Percentiles rank a stretch among this genome's conserved stretches.
These are phyloP conservation scores for Corbicula japonica DNA, from an alignment of 2,888 invertebrate species.

Conservation along the genomic window DNA sequence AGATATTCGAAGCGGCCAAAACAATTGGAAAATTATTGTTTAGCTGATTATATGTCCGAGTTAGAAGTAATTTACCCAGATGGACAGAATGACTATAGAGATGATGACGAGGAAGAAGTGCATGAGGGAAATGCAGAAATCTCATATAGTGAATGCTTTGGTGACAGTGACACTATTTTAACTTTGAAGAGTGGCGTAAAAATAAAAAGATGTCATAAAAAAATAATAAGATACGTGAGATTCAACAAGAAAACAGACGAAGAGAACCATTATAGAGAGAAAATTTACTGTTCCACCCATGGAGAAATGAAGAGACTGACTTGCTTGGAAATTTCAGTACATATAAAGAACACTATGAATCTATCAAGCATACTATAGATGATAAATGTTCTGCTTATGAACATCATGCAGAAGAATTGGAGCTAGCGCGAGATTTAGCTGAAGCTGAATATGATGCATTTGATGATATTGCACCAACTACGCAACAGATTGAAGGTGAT, in stretches of 20 bases:
- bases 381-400: conserved; percentile 34
- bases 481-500: conserved; percentile 35
- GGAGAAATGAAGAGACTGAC: conserved; percentile 27
- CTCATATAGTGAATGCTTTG: not conserved
- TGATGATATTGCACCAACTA: conserved; percentile 39
- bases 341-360: conserved; percentile 20
- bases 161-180: conserved; percentile 4
- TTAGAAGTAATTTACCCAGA: conserved; percentile 48
- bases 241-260: conserved; percentile 20
- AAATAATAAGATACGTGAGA: conserved; percentile 40
- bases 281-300: conserved; percentile 32
- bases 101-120: no score
- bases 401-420: conserved; percentile 26
- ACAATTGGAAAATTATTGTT: conserved; percentile 46
- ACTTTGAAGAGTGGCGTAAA: not conserved
- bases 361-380: conserved; percentile 7
- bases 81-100: no score
- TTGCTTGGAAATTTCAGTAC: conserved; percentile 2
- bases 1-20: conserved; percentile 60
- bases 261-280: conserved; percentile 39
- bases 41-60: conserved; percentile 58
- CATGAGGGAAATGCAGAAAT: conserved; percentile 16
- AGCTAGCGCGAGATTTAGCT: conserved; percentile 5
- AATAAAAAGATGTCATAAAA: not conserved
- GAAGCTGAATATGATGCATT: conserved; percentile 24